These are phyloP conservation scores for Sebastes iracundus DNA, from an alignment of 2,797 vertebrate species.

Conservation along the genomic window DNA sequence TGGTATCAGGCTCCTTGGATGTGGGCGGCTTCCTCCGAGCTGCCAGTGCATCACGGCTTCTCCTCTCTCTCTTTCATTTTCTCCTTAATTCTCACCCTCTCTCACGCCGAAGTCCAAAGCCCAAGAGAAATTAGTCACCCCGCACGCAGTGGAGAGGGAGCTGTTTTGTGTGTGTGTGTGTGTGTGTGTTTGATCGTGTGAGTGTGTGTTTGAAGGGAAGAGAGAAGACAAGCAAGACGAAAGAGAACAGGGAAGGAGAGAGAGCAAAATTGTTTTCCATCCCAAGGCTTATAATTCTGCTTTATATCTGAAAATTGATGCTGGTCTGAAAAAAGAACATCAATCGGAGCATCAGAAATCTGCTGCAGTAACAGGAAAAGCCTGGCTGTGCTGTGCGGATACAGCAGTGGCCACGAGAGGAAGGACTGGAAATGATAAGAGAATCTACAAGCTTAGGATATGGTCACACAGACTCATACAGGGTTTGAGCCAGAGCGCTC, in stretches of 20 bases:
- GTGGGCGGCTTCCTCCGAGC: conserved; percentile 69
- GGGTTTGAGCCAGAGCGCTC: background rate
- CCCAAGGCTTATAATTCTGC: conserved; percentile 61
- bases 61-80: conserved; percentile 68
- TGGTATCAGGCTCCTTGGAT: conserved; percentile 52
- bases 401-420: background rate
- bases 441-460: conserved; percentile 12
- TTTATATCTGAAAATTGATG: conserved; percentile 71
- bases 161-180: conserved; percentile 14
- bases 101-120: conserved; percentile 73
- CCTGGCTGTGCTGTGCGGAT: conserved; percentile 6
- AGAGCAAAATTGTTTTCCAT: conserved; percentile 67
- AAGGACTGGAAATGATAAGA: conserved; percentile 5
- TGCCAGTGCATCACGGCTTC: conserved; percentile 58
- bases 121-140: conserved; percentile 84
- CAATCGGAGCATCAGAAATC: conserved; percentile 49
- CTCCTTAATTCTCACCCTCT: conserved; percentile 61
- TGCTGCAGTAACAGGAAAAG: conserved; percentile 29
- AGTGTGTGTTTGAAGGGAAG: conserved; percentile 41
- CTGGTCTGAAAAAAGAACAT: conserved; percentile 34
- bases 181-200: background rate
- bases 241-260: conserved; percentile 26
- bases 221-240: conserved; percentile 24
- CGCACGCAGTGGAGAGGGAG: conserved; percentile 48
- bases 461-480: conserved; percentile 13